phyloP scores from a whole-genome alignment of 1,140 invertebrate species.

The Drosophila tropicalis region DNA sequence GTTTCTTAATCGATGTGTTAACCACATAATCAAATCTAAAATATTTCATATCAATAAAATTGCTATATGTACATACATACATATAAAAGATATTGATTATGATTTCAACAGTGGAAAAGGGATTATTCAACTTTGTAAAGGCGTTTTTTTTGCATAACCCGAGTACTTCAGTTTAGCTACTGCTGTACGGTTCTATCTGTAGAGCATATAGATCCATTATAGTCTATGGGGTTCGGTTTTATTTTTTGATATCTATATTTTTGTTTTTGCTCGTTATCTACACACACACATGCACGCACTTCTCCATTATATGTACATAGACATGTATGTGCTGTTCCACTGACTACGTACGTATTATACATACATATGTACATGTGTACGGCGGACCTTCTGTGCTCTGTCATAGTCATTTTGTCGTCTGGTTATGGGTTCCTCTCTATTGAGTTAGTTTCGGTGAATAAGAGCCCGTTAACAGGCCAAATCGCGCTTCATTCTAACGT shows the following conservation, averaged over 20 bases:
- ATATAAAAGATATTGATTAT: background rate
- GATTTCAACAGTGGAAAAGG: background rate
- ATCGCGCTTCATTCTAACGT: constrained; percentile 19
- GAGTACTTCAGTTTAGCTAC: background rate
- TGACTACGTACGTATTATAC: background rate
- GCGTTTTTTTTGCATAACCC: background rate
- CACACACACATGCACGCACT: constrained; percentile 43
- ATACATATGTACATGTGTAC: background rate
- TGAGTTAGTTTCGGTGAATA: constrained; percentile 63
- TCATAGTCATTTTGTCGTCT: constrained; percentile 15
- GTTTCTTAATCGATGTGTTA: too few relatives aligned
- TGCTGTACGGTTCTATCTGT: background rate
- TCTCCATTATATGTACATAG: background rate
- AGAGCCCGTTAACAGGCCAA: constrained; percentile 42
- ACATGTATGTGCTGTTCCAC: constrained; percentile 17
- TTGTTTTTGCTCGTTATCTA: constrained; percentile 57
- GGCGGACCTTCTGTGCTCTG: constrained; percentile 9
- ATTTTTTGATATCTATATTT: constrained; percentile 57
- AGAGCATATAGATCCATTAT: constrained; percentile 25
- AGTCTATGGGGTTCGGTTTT: constrained; percentile 35
- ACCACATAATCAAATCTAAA: too few relatives aligned
- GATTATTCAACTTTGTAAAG: background rate
- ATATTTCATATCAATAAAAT: background rate
- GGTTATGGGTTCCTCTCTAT: background rate
- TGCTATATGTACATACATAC: background rate